Conservation (phyloP, 2,797 vertebrate genomes). For the Halcyon smyrnensis region DNA sequence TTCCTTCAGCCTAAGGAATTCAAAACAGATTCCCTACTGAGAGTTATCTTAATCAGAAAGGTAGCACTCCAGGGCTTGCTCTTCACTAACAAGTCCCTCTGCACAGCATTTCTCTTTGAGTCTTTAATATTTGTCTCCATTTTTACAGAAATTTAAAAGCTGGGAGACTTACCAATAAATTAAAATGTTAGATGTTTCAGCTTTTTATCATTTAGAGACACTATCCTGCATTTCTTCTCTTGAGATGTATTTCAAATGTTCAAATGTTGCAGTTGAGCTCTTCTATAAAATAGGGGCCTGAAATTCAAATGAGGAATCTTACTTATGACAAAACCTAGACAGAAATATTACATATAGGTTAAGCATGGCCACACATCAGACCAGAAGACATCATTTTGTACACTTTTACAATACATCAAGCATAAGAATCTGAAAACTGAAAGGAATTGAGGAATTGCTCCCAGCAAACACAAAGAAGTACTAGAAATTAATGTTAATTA, state of each 20-base stretch:
- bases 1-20: conserved; percentile 9
- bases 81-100: background rate
- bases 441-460: background rate
- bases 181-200: background rate
- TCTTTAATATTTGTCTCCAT: background rate
- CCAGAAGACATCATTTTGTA: background rate
- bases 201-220: background rate
- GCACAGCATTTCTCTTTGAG: background rate
- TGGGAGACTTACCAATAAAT: background rate
- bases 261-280: background rate
- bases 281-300: background rate
- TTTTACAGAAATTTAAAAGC: conserved; percentile 4
- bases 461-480: background rate
- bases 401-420: background rate
- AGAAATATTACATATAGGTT: background rate
- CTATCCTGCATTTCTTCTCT: background rate
- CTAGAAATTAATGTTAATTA: background rate
- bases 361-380: background rate
- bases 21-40: conserved; percentile 18
- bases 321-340: background rate
- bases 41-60: conserved; percentile 41
- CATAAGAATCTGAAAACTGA: background rate
- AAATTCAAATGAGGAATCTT: background rate
- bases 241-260: background rate
- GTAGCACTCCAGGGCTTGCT: background rate